Percentiles rank a stretch among this genome's conserved stretches.
Conservation (phyloP, 2,797 vertebrate genomes). For the Trachops cirrhosus region DNA sequence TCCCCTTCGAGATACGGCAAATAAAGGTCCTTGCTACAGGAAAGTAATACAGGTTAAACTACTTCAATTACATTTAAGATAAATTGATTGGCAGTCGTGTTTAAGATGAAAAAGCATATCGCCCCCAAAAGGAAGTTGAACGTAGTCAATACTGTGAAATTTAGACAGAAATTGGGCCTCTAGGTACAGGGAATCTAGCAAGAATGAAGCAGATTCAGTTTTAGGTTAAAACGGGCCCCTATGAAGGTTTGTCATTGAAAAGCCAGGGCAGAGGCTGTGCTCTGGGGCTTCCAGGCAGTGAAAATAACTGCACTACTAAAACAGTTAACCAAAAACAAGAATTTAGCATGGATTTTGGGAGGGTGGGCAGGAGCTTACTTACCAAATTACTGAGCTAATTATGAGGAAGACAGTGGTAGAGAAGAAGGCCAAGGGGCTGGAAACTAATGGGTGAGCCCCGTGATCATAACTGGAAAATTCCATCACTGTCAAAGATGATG, state of each 20-base stretch:
- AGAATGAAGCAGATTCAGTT: not conserved
- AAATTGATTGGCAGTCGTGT: not conserved
- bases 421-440: not conserved
- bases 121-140: not conserved
- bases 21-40: not conserved
- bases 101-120: not conserved
- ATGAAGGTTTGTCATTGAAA: not conserved
- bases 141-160: not conserved
- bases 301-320: not conserved
- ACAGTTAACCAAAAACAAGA: not conserved
- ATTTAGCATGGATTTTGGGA: not conserved
- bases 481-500: not conserved
- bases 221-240: not conserved
- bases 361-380: not conserved
- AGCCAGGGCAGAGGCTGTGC: not conserved
- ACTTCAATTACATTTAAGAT: not conserved
- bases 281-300: not conserved
- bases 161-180: not conserved
- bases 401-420: not conserved
- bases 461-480: not conserved
- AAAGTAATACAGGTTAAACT: not conserved
- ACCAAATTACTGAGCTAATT: not conserved
- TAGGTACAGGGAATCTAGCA: not conserved
- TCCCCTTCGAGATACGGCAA: not conserved
- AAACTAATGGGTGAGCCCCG: not conserved